Percentiles rank a stretch among this genome's conserved stretches.
These are phyloP conservation scores for Caloenas nicobarica DNA, from an alignment of 2,113 vertebrate species.

Conservation along the genomic window DNA sequence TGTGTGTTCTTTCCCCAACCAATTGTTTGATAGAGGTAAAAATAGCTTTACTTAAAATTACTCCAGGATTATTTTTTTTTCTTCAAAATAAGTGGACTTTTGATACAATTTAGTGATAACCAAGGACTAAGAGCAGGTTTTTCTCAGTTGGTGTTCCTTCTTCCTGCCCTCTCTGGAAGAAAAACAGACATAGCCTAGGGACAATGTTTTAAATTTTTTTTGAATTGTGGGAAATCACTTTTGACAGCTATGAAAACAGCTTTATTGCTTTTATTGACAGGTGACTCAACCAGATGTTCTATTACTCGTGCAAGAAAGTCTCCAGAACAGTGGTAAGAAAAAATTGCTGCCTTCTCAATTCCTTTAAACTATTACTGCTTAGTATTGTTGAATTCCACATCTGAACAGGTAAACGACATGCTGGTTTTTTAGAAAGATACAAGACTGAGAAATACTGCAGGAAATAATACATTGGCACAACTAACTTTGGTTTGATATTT, in stretches of 20 bases:
- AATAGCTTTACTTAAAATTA: background rate
- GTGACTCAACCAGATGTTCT: slow-evolving; percentile 95
- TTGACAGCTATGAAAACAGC: background rate
- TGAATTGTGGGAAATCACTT: background rate
- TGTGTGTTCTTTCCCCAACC: background rate
- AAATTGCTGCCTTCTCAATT: background rate
- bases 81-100: background rate
- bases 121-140: background rate
- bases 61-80: background rate
- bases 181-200: background rate
- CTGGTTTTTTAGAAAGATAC: background rate
- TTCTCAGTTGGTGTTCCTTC: background rate
- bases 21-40: background rate
- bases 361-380: background rate
- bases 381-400: background rate
- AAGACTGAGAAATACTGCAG: background rate
- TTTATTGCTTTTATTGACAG: slow-evolving; percentile 73
- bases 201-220: background rate
- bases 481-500: background rate
- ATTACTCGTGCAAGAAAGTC: slow-evolving; percentile 88
- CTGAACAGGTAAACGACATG: background rate
- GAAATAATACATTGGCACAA: background rate
- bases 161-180: background rate
- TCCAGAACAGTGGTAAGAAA: slow-evolving; percentile 88
- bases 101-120: background rate